phyloP scores from a whole-genome alignment of 2,888 invertebrate genomes.

The Drosophila mimica region DNA sequence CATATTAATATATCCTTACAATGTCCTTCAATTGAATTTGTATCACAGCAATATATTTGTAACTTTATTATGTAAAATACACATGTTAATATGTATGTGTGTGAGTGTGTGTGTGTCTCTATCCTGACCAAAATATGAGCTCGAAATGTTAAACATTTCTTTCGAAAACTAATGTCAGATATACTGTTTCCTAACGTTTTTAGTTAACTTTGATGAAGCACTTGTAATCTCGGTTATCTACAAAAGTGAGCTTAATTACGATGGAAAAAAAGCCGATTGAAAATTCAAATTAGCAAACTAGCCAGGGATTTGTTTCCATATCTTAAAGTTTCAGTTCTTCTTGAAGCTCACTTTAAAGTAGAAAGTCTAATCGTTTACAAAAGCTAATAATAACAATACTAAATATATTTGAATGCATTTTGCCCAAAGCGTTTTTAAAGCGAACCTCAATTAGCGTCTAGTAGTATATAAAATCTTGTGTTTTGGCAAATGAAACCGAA shows the following conservation, averaged over 20 bases:
- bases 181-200: neutral
- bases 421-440: conserved; percentile 26
- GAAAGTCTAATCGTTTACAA: conserved; percentile 12
- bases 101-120: conserved; percentile 11
- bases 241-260: conserved; percentile 7
- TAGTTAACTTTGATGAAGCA: conserved; percentile 6
- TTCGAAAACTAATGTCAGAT: conserved; percentile 7
- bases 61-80: conserved; percentile 54
- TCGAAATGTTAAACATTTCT: conserved; percentile 34
- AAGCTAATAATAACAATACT: conserved; percentile 9
- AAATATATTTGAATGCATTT: neutral
- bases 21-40: conserved; percentile 82
- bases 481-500: conserved; percentile 39
- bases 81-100: conserved; percentile 21
- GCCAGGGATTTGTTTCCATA: neutral
- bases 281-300: neutral
- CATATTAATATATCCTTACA: conserved; percentile 56
- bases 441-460: conserved; percentile 21
- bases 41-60: conserved; percentile 84
- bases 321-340: conserved; percentile 39
- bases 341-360: conserved; percentile 27
- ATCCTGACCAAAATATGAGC: conserved; percentile 23
- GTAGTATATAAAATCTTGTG: conserved; percentile 11
- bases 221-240: conserved; percentile 11
- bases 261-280: conserved; percentile 1